phyloP scores from a whole-genome alignment of 2,797 vertebrate species.

The Pangasius larnaudii region DNA sequence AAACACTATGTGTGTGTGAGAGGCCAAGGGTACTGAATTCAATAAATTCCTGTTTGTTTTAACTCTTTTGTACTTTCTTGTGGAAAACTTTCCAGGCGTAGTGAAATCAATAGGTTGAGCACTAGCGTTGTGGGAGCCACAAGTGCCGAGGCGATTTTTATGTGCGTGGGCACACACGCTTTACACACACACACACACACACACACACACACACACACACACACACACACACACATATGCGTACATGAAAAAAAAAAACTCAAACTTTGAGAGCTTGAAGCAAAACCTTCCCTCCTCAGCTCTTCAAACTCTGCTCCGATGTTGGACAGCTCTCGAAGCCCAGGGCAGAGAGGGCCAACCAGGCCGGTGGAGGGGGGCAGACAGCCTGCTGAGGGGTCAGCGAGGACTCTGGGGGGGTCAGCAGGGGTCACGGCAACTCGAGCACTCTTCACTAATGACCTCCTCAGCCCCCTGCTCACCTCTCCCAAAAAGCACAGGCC shows the following conservation, averaged over 20 bases:
- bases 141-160: slow-evolving; percentile 52
- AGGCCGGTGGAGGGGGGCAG: slow-evolving; percentile 27
- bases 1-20: slow-evolving; percentile 44
- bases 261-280: slow-evolving; percentile 28
- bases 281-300: slow-evolving; percentile 48
- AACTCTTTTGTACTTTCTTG: slow-evolving; percentile 61
- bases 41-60: slow-evolving; percentile 76
- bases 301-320: slow-evolving; percentile 42
- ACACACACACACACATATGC: slow-evolving; percentile 23
- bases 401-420: slow-evolving; percentile 53
- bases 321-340: slow-evolving; percentile 28
- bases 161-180: slow-evolving; percentile 56
- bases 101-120: slow-evolving; percentile 62
- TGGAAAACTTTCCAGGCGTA: slow-evolving; percentile 57
- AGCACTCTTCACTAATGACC: slow-evolving; percentile 58
- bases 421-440: slow-evolving; percentile 58
- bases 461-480: slow-evolving; percentile 49
- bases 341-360: slow-evolving; percentile 37
- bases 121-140: slow-evolving; percentile 50
- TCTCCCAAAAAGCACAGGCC: slow-evolving; percentile 54
- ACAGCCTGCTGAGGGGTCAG: slow-evolving; percentile 58
- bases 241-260: not conserved
- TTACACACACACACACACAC: slow-evolving; percentile 35
- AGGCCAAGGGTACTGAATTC: slow-evolving; percentile 66
- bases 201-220: slow-evolving; percentile 36